Conservation (phyloP, 2,113 vertebrate genomes). For the Ifrita kowaldi region DNA sequence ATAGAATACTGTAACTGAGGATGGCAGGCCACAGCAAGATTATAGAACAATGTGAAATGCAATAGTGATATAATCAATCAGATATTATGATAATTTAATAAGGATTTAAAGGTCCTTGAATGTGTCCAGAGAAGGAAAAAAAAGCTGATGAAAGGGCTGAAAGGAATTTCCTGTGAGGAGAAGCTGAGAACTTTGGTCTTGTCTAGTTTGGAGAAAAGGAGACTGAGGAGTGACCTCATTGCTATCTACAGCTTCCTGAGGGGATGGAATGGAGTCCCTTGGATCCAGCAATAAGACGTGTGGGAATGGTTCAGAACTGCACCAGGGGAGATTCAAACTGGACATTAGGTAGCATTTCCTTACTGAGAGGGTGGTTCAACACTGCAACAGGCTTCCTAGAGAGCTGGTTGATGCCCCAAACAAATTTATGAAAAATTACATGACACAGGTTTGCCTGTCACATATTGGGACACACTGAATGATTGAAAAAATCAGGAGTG, state of each 20-base stretch:
- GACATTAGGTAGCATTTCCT: neutral
- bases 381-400: neutral
- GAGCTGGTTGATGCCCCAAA: neutral
- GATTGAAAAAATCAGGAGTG: neutral
- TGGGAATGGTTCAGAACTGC: neutral
- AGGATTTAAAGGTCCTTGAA: neutral
- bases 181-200: neutral
- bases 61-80: neutral
- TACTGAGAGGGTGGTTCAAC: fast-evolving
- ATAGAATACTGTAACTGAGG: neutral
- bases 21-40: neutral
- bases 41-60: neutral
- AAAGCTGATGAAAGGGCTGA: neutral
- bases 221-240: fast-evolving
- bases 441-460: neutral
- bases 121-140: neutral
- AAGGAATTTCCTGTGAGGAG: neutral
- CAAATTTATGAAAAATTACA: neutral
- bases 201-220: neutral
- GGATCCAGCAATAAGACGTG: fast-evolving
- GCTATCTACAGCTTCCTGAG: neutral
- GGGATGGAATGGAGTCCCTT: too few species aligned
- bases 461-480: neutral
- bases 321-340: neutral
- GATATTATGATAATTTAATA: neutral